phyloP scores from a whole-genome alignment of 2,113 vertebrate species.

The Seriola quinqueradiata region DNA sequence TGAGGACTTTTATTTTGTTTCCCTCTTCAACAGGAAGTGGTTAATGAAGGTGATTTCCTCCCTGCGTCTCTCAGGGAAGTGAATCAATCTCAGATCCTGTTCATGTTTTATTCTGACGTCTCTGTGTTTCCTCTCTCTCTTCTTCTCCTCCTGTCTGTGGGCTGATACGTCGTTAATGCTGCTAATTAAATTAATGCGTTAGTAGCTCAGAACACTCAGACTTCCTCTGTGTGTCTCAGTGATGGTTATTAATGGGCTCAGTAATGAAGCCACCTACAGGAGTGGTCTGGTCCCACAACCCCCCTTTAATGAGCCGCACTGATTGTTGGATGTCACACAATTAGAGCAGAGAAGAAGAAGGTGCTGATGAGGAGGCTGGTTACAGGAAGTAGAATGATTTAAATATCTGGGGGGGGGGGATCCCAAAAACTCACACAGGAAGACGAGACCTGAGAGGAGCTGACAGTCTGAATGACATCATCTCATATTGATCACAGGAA shows the following conservation, averaged over 20 bases:
- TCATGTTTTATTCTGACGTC: too few species aligned
- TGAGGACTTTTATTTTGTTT: too few species aligned
- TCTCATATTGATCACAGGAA: too few species aligned
- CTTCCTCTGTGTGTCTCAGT: not conserved
- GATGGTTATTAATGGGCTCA: constrained; percentile 65
- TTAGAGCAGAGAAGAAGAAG: constrained; percentile 6
- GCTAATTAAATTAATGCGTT: constrained; percentile 73
- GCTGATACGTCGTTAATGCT: constrained; percentile 18
- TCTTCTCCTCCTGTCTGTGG: constrained; percentile 16
- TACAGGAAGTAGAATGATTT: constrained; percentile 2
- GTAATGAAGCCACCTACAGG: constrained; percentile 64
- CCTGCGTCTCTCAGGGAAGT: too few species aligned
- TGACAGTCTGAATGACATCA: not conserved
- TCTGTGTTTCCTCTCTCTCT: not conserved
- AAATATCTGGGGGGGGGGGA: constrained; percentile 21
- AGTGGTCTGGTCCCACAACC: constrained; percentile 33
- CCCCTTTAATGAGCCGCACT: constrained; percentile 26
- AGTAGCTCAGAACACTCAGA: constrained; percentile 31
- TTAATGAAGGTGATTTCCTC: too few species aligned
- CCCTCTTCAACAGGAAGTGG: too few species aligned
- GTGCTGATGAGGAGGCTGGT: not conserved
- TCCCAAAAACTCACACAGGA: not conserved
- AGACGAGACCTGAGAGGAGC: not conserved
- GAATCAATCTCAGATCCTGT: too few species aligned
- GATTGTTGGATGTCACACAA: constrained; percentile 12